These are phyloP conservation scores for Palythoa heliodiscus DNA, from an alignment of 92 coral and sea anemone species.

Conservation along the genomic window DNA sequence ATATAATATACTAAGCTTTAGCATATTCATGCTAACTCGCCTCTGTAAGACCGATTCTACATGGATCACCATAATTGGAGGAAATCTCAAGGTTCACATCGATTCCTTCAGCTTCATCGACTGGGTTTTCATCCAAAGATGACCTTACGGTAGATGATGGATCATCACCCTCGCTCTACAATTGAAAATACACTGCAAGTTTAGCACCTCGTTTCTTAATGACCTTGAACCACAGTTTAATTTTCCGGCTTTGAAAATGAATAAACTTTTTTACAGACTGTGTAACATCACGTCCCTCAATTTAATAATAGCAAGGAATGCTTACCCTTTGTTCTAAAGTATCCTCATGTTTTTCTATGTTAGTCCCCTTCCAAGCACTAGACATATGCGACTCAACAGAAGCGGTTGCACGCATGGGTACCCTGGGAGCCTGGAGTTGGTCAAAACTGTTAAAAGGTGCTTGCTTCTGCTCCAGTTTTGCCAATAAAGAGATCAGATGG, in stretches of 20 bases:
- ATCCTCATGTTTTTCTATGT: neutral
- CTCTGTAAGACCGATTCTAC: conserved; percentile 87
- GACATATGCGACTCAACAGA: conserved; percentile 34
- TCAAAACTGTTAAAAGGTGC: conserved; percentile 66
- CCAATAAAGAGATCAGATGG: conserved; percentile 76
- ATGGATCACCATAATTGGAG: conserved; percentile 93
- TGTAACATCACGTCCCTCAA: too few species aligned
- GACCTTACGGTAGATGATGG: conserved; percentile 8
- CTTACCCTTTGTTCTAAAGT: conserved; percentile 7
- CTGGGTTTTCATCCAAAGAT: conserved; percentile 17
- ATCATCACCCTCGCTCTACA: conserved; percentile 16
- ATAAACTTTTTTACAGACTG: too few species aligned
- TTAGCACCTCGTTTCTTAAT: too few species aligned
- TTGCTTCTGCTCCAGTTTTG: conserved; percentile 81
- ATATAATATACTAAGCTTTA: too few species aligned
- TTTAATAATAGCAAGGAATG: neutral
- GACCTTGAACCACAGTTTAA: too few species aligned
- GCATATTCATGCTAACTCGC: too few species aligned
- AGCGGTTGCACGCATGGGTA: conserved; percentile 76
- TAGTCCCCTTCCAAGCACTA: conserved; percentile 9
- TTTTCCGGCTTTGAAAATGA: neutral
- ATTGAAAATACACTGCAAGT: neutral
- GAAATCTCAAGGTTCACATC: conserved; percentile 86
- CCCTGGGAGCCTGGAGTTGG: conserved; percentile 51
- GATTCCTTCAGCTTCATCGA: conserved; percentile 40